Conservation (phyloP, 2,888 invertebrate species). For the Amiota minor region DNA sequence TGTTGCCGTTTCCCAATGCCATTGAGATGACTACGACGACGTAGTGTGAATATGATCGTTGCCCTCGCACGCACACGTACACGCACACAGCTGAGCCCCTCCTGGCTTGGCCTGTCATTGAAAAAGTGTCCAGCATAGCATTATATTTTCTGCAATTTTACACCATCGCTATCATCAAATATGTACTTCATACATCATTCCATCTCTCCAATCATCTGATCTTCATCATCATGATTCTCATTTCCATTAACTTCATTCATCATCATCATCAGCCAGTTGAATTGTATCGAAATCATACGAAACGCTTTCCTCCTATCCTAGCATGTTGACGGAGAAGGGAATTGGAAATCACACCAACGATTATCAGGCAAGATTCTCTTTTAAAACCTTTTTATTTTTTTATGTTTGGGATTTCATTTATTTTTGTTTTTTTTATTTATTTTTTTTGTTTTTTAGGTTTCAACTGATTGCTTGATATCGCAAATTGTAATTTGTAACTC, state of each 20-base stretch:
- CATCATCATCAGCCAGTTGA: background rate
- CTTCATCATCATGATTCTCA: background rate
- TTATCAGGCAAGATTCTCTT: conserved; percentile 61
- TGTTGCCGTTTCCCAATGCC: too few relatives aligned
- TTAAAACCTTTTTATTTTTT: conserved; percentile 55
- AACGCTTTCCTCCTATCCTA: conserved; percentile 54
- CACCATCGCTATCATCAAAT: conserved; percentile 10
- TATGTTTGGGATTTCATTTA: conserved; percentile 38
- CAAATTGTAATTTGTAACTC: conserved; percentile 54
- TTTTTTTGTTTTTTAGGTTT: conserved; percentile 34
- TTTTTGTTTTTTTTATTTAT: too few relatives aligned
- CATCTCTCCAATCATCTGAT: background rate
- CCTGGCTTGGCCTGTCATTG: background rate
- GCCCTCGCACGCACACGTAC: background rate
- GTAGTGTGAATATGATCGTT: conserved; percentile 30
- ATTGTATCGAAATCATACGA: background rate
- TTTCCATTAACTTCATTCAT: background rate
- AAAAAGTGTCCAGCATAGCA: background rate
- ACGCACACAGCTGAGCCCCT: background rate
- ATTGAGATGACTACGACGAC: conserved; percentile 45
- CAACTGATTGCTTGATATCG: conserved; percentile 42
- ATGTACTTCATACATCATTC: background rate
- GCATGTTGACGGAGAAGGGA: conserved; percentile 56
- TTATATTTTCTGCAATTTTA: background rate
- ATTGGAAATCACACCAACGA: conserved; percentile 67